These are phyloP conservation scores for Norana najaformis DNA, from an alignment of 2,888 invertebrate species.

Conservation along the genomic window DNA sequence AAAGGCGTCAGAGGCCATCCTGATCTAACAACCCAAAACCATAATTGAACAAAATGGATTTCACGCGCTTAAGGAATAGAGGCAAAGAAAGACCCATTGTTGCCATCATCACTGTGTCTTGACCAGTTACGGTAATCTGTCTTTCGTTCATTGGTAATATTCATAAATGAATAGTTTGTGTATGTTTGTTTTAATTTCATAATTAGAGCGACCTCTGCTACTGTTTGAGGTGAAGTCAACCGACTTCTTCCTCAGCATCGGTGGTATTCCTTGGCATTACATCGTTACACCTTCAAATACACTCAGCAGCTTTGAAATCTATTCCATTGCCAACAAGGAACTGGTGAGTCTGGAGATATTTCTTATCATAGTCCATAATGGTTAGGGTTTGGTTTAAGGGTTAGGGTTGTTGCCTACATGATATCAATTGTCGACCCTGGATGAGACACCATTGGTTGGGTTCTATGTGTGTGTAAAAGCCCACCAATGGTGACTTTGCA, in stretches of 20 bases:
- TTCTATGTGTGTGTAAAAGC: too few relatives aligned
- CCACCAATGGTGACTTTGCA: background rate
- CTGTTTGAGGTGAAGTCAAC: slow-evolving; percentile 52
- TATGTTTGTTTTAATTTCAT: background rate
- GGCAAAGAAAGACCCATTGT: too few relatives aligned
- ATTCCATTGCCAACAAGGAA: slow-evolving; percentile 34
- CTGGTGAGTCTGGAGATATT: slow-evolving; percentile 30
- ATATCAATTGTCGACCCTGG: too few relatives aligned
- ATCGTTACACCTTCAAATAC: slow-evolving; percentile 48
- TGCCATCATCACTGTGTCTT: too few relatives aligned
- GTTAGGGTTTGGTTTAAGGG: background rate
- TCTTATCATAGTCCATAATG: background rate
- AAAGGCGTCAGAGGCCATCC: too few relatives aligned
- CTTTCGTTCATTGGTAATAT: too few relatives aligned
- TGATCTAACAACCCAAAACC: too few relatives aligned
- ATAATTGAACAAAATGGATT: too few relatives aligned
- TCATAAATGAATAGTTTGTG: too few relatives aligned
- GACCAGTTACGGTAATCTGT: background rate
- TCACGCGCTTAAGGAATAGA: too few relatives aligned
- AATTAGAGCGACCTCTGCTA: slow-evolving; percentile 46
- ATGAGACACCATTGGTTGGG: too few relatives aligned
- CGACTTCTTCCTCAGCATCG: slow-evolving; percentile 51
- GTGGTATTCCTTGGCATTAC: slow-evolving; percentile 56
- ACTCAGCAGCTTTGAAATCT: slow-evolving; percentile 47
- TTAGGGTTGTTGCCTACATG: too few relatives aligned